Percentiles rank a stretch among this genome's conserved stretches.
These are phyloP conservation scores for Planococcus citri DNA, from an alignment of 1,140 invertebrate species.

Conservation along the genomic window DNA sequence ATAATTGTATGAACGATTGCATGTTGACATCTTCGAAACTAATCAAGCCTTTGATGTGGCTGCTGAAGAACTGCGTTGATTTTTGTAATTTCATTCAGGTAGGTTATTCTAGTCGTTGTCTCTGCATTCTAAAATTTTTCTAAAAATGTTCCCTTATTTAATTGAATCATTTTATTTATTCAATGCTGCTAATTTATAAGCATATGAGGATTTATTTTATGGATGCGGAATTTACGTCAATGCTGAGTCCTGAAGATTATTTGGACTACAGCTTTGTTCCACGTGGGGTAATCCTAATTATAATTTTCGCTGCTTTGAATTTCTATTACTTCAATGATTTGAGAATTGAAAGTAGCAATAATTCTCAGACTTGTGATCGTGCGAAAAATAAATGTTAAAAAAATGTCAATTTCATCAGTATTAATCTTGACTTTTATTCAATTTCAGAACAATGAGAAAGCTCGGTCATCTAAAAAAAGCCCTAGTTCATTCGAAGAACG, in stretches of 20 bases:
- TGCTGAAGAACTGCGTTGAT: background rate
- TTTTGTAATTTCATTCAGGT: slow-evolving; percentile 13
- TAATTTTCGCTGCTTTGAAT: background rate
- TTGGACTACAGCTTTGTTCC: slow-evolving; percentile 11
- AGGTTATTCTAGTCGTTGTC: no score
- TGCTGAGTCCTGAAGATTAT: slow-evolving; percentile 11
- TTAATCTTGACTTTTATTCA: background rate
- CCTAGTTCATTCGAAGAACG: background rate
- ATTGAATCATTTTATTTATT: background rate
- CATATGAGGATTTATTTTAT: slow-evolving; percentile 17
- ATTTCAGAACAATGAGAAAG: background rate
- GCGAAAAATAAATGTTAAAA: no score
- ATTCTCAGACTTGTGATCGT: no score
- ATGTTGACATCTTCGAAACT: background rate
- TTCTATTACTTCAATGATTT: no score
- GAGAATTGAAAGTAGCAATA: no score
- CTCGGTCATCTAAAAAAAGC: background rate
- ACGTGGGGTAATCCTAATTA: background rate
- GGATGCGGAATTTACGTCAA: slow-evolving; percentile 12
- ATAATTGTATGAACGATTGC: slow-evolving; percentile 16
- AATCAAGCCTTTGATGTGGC: background rate
- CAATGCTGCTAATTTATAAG: background rate
- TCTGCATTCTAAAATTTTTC: no score
- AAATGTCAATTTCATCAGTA: no score
- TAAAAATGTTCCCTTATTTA: background rate